Conservation (phyloP, 1,140 invertebrate genomes). For the Aphis gossypii region DNA sequence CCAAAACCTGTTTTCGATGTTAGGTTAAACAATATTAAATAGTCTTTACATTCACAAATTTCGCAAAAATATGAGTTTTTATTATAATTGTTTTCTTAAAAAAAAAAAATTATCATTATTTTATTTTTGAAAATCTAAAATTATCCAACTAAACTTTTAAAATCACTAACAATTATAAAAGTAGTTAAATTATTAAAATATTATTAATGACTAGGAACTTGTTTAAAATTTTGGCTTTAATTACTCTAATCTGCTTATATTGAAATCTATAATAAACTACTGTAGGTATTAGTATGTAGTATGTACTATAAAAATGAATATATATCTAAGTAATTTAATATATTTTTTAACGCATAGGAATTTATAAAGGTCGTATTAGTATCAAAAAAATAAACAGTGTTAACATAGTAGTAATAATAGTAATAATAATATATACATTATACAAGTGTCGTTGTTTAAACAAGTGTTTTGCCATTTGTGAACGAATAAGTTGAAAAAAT, state of each 20-base stretch:
- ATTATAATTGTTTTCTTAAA: neutral
- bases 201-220: neutral
- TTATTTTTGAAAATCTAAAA: neutral
- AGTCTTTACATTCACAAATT: constrained; percentile 5
- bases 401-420: neutral
- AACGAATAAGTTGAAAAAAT: constrained; percentile 18
- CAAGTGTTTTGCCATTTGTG: constrained; percentile 54
- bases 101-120: neutral
- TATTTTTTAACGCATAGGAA: neutral
- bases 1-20: constrained; percentile 24
- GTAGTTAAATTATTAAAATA: neutral
- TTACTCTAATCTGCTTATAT: neutral
- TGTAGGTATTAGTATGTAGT: neutral
- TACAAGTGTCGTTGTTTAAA: constrained; percentile 43
- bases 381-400: constrained; percentile 22
- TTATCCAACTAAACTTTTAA: neutral
- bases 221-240: neutral
- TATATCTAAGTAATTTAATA: neutral
- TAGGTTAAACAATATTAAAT: neutral
- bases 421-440: neutral
- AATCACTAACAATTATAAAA: neutral
- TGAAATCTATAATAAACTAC: neutral
- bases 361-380: neutral
- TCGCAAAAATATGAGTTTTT: neutral
- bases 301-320: neutral